Percentiles rank a stretch among this genome's conserved stretches.
phyloP scores from a whole-genome alignment of 2,113 vertebrate species.

The Falcunculus frontatus region DNA sequence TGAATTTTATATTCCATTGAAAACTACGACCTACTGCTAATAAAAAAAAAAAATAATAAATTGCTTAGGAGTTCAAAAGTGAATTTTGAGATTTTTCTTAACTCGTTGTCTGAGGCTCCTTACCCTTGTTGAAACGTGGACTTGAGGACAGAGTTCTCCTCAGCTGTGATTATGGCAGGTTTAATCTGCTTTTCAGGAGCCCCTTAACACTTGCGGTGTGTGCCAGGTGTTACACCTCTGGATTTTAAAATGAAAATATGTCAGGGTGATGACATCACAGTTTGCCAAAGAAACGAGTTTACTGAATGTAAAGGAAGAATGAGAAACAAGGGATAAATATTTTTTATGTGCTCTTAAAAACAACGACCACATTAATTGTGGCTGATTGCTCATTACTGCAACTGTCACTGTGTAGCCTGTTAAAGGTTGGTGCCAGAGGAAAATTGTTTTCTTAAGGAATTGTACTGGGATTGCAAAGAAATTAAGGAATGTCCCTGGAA shows the following conservation, averaged over 20 bases:
- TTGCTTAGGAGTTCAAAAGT: neutral
- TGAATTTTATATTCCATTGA: neutral
- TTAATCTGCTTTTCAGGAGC: neutral
- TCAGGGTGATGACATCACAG: accelerated
- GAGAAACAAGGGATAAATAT: neutral
- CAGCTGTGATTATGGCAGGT: neutral
- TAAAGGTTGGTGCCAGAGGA: neutral
- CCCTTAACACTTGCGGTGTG: neutral
- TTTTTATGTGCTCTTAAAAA: neutral
- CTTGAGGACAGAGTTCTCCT: neutral
- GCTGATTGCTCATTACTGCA: neutral
- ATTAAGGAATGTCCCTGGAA: neutral
- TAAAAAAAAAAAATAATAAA: neutral
- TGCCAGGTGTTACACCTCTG: neutral
- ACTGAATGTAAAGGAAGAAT: neutral
- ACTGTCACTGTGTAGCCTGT: neutral
- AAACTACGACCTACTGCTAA: accelerated
- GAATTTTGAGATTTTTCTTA: neutral
- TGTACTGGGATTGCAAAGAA: neutral
- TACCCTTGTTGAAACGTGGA: neutral
- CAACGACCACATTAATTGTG: neutral
- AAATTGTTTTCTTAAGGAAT: neutral
- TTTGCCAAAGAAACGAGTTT: neutral
- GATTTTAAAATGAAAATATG: neutral
- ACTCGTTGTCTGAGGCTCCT: neutral